Base-by-base conservation (phyloP, 2,888 invertebrate genomes). In the Aleiodes testaceus region DNA sequence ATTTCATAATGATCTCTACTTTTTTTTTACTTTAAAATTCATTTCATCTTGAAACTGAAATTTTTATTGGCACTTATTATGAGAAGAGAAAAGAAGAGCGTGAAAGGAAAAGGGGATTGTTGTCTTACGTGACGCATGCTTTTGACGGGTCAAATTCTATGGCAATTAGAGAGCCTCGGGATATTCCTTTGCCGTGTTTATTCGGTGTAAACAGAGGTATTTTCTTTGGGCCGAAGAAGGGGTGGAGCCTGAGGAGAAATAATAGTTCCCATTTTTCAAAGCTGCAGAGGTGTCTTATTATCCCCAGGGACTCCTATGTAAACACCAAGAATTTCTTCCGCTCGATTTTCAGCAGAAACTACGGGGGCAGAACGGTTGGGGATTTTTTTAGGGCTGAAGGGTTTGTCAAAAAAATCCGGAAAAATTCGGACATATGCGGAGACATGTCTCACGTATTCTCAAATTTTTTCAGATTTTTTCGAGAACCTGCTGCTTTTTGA, bases 171-270 rank as follows among this genome's bases (percentile, higher is more conserved):
- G 69, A n/a, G 45, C 53, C 53, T 66, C 20, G 9, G 45, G 42
- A 16, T 16, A 14, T 65, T 52, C 47, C 49, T 14, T 44, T 63
- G 44, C 53, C 76, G 59, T 82, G 76, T 81, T 81, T 81, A 80
- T 78, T 65, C 74, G 69, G 72, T 67, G 77, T 75, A 80, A 82
- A 81, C 75, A 80, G 66, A 67, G 66, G 74, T 75, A 74, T 76
- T 73, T 73, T 71, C 42, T 70, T 74, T 69, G 61, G 50, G 67
- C 71, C 70, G 59, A 73, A 73, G 69, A 22, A 61, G 59, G 14
- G 68, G 44, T 61, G 70, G 65, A 70, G 59, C n/a, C 16, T 14
- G 49, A 44, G 26, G 50, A 45, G 59, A 45, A 63, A 45, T 36
- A 68, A 68, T 26, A 50, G 44, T 22, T n/a, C 22, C 20, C 12